phyloP scores from a whole-genome alignment of 2,113 vertebrate species.

The Drymodes brunneopygia region DNA sequence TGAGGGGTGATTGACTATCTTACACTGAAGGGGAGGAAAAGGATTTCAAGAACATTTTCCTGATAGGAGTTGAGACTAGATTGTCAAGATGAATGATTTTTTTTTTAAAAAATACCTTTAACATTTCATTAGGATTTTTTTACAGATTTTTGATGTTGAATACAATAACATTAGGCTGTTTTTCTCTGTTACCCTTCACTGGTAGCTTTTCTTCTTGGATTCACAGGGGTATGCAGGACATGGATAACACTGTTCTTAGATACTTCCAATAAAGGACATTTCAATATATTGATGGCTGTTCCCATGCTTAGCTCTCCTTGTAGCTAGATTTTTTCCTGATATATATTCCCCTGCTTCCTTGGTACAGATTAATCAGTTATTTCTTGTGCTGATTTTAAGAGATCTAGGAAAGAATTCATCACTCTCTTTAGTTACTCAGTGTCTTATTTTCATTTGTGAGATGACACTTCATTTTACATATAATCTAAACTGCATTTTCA shows the following conservation, averaged over 20 bases:
- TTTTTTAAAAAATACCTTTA: background rate
- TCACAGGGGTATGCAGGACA: background rate
- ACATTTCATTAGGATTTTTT: background rate
- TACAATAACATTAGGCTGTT: background rate
- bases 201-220: background rate
- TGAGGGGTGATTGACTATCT: background rate
- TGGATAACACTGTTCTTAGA: background rate
- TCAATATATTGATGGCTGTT: background rate
- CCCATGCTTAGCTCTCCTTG: background rate
- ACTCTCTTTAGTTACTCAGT: background rate
- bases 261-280: background rate
- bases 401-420: background rate
- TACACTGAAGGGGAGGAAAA: background rate
- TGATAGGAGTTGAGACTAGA: background rate
- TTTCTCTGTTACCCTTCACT: background rate
- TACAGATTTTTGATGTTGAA: background rate
- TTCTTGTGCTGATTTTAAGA: background rate
- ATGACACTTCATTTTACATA: background rate
- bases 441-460: background rate
- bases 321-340: background rate
- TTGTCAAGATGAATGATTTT: background rate
- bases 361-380: background rate
- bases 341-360: background rate
- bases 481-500: background rate
- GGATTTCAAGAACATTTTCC: background rate